phyloP scores from a whole-genome alignment of 2,113 vertebrate genomes.

The Sciurus niger region DNA sequence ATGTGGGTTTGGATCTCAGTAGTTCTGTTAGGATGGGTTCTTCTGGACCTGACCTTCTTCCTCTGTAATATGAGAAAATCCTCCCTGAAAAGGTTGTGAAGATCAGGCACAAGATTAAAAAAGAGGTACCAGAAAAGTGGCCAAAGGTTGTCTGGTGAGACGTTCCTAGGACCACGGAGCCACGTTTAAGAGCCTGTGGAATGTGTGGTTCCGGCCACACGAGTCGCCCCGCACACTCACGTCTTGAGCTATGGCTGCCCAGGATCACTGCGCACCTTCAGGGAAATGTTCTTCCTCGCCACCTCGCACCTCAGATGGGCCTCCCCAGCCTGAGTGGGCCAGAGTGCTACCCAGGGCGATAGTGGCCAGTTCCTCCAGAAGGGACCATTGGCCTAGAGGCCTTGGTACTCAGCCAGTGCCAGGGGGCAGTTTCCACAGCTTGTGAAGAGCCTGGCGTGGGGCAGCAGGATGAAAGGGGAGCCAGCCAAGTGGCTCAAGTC shows the following conservation, averaged over 20 bases:
- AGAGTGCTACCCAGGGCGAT: too few species aligned
- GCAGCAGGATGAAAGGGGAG: not conserved
- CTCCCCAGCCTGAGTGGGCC: not conserved
- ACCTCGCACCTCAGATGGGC: not conserved
- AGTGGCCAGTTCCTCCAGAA: not conserved
- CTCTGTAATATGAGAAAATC: not conserved
- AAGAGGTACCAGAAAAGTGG: not conserved
- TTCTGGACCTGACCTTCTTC: not conserved
- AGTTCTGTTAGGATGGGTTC: not conserved
- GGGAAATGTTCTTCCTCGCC: not conserved
- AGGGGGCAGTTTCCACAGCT: constrained; percentile 80
- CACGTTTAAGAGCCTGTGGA: not conserved
- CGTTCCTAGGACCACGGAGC: not conserved
- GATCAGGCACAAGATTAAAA: not conserved
- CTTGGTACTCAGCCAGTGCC: constrained; percentile 92
- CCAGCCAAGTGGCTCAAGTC: not conserved
- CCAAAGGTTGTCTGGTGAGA: not conserved
- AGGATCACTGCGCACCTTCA: not conserved
- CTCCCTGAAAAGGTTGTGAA: not conserved
- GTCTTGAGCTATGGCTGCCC: not conserved
- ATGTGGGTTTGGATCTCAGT: not conserved
- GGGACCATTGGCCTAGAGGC: constrained; percentile 91
- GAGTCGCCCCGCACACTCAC: not conserved
- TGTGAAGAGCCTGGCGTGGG: constrained; percentile 63
- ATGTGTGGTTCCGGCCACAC: not conserved